A percentile compares a stretch with the other conserved stretches of the same genome.
phyloP scores from a whole-genome alignment of 1,140 invertebrate species.

The Cydia splendana region DNA sequence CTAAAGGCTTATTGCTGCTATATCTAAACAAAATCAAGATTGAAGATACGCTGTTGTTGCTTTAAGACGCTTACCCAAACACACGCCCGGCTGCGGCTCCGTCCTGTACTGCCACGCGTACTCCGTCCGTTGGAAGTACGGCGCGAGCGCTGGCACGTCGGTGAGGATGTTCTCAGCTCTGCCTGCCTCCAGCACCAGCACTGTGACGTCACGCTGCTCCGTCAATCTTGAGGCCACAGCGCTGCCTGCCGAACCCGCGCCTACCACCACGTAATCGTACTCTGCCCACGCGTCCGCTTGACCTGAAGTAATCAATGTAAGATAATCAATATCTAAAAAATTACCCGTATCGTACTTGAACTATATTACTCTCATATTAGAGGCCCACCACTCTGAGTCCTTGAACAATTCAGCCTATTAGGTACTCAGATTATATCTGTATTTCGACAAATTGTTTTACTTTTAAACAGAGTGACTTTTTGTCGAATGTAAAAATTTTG shows the following conservation, averaged over 20 bases:
- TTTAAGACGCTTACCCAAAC: constrained; percentile 45
- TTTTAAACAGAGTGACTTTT: neutral
- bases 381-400: too few relatives aligned
- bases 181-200: constrained; percentile 84
- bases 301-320: constrained; percentile 41
- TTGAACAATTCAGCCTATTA: too few relatives aligned
- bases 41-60: too few relatives aligned
- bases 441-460: too few relatives aligned
- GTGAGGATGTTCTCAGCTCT: constrained; percentile 84
- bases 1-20: too few relatives aligned
- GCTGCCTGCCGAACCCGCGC: constrained; percentile 85
- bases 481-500: neutral
- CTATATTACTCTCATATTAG: too few relatives aligned
- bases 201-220: constrained; percentile 81
- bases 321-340: too few relatives aligned
- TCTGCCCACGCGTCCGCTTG: constrained; percentile 56
- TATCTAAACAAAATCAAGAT: too few relatives aligned
- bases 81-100: constrained; percentile 82
- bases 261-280: constrained; percentile 93
- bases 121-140: constrained; percentile 81
- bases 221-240: constrained; percentile 82
- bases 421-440: too few relatives aligned
- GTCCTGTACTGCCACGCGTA: constrained; percentile 87
- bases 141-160: constrained; percentile 83
- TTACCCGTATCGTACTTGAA: too few relatives aligned